A percentile compares a stretch with the other conserved stretches of the same genome.
Conservation (phyloP, 2,888 invertebrate species). For the Neoitamus cyanurus region DNA sequence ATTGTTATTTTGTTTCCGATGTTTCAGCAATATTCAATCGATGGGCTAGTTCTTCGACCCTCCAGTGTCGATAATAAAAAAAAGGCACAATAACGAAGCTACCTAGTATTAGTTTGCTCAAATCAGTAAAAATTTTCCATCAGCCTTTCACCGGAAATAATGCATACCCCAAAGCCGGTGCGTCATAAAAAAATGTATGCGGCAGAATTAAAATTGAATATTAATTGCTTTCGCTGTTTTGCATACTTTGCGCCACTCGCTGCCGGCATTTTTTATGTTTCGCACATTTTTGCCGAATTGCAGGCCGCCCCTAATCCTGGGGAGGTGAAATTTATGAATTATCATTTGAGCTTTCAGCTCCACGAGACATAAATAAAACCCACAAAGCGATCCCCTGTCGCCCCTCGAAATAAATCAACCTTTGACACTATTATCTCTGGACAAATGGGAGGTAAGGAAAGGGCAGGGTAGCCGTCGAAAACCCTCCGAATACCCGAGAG, state of each 20-base stretch:
- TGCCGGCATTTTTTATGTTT: background rate
- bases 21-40: background rate
- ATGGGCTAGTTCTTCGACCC: background rate
- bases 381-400: background rate
- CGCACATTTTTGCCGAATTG: background rate
- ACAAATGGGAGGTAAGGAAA: background rate
- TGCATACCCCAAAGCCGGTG: background rate
- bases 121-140: background rate
- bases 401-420: slow-evolving; percentile 18
- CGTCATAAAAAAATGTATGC: background rate
- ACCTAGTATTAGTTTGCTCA: background rate
- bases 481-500: background rate
- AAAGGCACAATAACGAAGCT: background rate
- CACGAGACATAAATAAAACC: background rate
- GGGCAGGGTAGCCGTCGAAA: background rate
- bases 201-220: background rate
- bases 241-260: background rate
- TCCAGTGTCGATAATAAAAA: background rate
- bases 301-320: background rate
- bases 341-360: background rate
- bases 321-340: slow-evolving; percentile 23
- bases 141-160: background rate
- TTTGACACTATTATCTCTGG: slow-evolving; percentile 26
- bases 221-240: background rate
- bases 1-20: background rate